These are phyloP conservation scores for Pentamera pediparva DNA, from an alignment of 53 echinoderm and acorn worm species.

Conservation along the genomic window DNA sequence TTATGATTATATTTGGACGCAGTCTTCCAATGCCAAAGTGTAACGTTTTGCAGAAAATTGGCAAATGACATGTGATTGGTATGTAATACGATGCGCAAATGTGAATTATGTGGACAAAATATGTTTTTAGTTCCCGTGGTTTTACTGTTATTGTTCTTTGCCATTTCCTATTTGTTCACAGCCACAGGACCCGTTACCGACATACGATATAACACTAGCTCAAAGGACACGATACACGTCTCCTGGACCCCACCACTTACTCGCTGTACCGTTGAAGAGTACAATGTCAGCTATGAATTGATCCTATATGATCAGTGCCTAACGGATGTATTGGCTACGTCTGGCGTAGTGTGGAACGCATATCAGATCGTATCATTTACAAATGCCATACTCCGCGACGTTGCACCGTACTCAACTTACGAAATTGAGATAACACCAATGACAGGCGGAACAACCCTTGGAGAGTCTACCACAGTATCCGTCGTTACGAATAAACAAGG, in stretches of 20 bases:
- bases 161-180: slow-evolving; percentile 4
- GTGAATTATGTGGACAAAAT: no score
- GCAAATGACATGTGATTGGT: no score
- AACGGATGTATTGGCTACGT: not conserved
- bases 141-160: no score
- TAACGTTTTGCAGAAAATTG: no score
- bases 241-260: not conserved
- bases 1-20: no score
- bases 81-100: no score
- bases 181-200: slow-evolving; percentile 11
- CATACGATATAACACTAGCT: not conserved
- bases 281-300: slow-evolving; percentile 3
- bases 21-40: no score
- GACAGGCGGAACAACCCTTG: not conserved
- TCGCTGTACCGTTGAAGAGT: not conserved
- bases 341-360: not conserved
- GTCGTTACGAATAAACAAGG: not conserved
- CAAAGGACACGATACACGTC: not conserved
- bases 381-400: not conserved
- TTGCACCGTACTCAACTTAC: slow-evolving; percentile 12
- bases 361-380: no score
- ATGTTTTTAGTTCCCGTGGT: no score
- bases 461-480: not conserved
- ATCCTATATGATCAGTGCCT: slow-evolving; percentile 3
- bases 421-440: slow-evolving; percentile 1